Evolutionary conservation across 2,888 invertebrate genomes (phyloP).

Genomic region (Ormia ochracea): DNA sequence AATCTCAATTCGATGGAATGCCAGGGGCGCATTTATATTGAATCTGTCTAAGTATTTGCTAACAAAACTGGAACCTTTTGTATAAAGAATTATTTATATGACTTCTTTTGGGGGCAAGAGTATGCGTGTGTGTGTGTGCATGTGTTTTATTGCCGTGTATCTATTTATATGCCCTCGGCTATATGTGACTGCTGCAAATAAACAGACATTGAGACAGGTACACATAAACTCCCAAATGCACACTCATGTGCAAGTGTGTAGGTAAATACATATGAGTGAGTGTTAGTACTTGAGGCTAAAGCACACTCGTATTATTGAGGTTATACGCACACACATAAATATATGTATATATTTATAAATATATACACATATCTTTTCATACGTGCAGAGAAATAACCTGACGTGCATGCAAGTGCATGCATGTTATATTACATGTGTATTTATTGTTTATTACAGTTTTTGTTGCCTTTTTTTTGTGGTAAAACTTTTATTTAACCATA

Average conservation of each 20-base stretch:
- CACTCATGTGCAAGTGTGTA: not conserved
- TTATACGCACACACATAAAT: conserved; percentile 12
- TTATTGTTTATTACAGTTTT: conserved; percentile 37
- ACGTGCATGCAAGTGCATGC: too few relatives aligned
- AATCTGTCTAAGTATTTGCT: not conserved
- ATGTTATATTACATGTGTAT: too few relatives aligned
- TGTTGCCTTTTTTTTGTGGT: conserved; percentile 35
- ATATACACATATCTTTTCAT: too few relatives aligned
- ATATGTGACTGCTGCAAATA: conserved; percentile 30
- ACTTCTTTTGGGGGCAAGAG: not conserved
- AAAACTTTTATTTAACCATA: conserved; percentile 46
- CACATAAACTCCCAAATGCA: conserved; percentile 1
- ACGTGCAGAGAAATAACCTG: too few relatives aligned
- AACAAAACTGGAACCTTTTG: not conserved
- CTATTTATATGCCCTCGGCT: conserved; percentile 35
- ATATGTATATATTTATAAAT: not conserved
- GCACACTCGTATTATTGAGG: conserved; percentile 48
- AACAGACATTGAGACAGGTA: conserved; percentile 26
- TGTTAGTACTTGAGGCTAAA: conserved; percentile 46
- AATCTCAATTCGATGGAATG: not conserved
- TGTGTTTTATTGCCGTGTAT: not conserved
- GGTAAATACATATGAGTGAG: conserved; percentile 26
- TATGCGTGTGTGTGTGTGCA: not conserved
- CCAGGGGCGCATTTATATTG: not conserved
- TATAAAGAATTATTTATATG: not conserved